Evolutionary conservation across 2,888 invertebrate species (phyloP).

Genomic region (Harpalus rufipes): DNA sequence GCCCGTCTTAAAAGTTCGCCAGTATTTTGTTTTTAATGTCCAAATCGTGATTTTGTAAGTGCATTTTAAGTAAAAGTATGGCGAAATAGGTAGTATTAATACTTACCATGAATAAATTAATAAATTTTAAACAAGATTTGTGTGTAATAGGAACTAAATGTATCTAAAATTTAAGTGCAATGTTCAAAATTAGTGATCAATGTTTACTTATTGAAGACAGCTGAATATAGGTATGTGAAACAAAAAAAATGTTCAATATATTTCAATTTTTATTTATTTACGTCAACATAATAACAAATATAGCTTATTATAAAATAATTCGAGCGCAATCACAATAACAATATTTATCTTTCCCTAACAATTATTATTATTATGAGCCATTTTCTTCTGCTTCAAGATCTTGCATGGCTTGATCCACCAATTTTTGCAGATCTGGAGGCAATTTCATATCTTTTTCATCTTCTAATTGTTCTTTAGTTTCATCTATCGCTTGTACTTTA

Average conservation of each 20-base stretch:
- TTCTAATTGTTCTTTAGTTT: constrained; percentile 73
- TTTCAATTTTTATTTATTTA: neutral
- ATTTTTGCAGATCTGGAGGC: constrained; percentile 81
- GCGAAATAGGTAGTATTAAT: too few relatives aligned
- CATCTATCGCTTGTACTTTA: constrained; percentile 49
- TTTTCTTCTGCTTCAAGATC: constrained; percentile 71
- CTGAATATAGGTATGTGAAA: too few relatives aligned
- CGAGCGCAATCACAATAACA: neutral
- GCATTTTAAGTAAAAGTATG: too few relatives aligned
- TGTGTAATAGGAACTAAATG: too few relatives aligned
- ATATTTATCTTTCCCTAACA: constrained; percentile 3
- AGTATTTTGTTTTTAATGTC: too few relatives aligned
- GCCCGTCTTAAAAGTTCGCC: too few relatives aligned
- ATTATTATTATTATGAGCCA: constrained; percentile 27
- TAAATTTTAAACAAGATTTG: too few relatives aligned
- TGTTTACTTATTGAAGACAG: too few relatives aligned
- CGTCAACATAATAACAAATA: constrained; percentile 3
- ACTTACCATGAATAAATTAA: too few relatives aligned
- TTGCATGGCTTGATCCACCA: constrained; percentile 80
- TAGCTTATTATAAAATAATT: constrained; percentile 1
- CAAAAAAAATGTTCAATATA: neutral
- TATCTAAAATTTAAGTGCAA: too few relatives aligned
- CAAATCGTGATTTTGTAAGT: too few relatives aligned
- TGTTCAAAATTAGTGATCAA: too few relatives aligned
- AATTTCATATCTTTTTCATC: constrained; percentile 77